Conservation (phyloP, 2,888 invertebrate species). For the Stenolophus ochropezus region DNA sequence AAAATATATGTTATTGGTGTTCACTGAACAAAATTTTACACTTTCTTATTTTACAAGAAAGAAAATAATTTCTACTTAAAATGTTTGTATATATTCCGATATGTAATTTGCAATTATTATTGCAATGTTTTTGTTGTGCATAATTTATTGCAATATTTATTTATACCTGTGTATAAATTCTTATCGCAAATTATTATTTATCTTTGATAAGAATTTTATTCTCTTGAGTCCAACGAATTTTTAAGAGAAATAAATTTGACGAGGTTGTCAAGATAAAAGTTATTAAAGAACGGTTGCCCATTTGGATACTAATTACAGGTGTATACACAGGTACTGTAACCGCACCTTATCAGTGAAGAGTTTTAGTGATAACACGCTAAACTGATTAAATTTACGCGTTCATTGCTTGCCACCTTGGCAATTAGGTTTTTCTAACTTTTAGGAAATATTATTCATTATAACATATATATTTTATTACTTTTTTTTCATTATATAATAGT, state of each 20-base stretch:
- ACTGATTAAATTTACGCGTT: conserved; percentile 36
- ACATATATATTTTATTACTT: not conserved
- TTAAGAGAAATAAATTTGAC: conserved; percentile 1
- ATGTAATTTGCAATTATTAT: no score
- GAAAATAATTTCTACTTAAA: not conserved
- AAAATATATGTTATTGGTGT: not conserved
- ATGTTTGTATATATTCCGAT: no score
- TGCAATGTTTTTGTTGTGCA: no score
- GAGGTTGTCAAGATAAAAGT: conserved; percentile 6
- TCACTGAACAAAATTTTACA: not conserved
- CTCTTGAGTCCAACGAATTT: not conserved
- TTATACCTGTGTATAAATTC: no score
- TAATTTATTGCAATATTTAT: no score
- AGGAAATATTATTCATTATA: no score
- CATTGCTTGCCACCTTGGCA: conserved; percentile 49
- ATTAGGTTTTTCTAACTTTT: no score
- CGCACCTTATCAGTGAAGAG: conserved; percentile 40
- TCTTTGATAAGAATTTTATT: conserved; percentile 10
- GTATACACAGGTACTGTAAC: conserved; percentile 33
- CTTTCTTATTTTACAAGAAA: not conserved
- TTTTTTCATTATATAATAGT: not conserved
- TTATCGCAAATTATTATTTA: not conserved
- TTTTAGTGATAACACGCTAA: conserved; percentile 50
- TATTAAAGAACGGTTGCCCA: conserved; percentile 11
- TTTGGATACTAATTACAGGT: conserved; percentile 45